Evolutionary conservation across 2,888 invertebrate species (phyloP), one percentile per base, ranked within the genome.

Genomic region (Himalopsyche kuldschensis): DNA sequence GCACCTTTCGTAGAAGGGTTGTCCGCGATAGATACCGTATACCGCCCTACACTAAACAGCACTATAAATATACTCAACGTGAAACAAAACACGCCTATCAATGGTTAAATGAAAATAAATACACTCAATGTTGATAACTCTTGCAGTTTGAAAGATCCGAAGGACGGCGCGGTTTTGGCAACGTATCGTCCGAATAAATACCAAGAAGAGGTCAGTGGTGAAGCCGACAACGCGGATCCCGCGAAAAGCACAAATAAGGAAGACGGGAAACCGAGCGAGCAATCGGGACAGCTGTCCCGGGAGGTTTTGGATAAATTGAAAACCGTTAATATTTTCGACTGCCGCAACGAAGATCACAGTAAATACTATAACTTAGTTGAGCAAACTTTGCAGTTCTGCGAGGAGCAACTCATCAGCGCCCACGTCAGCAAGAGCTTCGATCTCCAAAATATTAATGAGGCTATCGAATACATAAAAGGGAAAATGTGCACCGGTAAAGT

Each of bases 401-500:
- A 93, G 85, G 93, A 94, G 86, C 93, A 92, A 30, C 89, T 94
- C n/a, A 92, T 95, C 82, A 90, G 89, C 20, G 94, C 95, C 1
- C 90, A 92, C 86, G 89, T 92, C 76, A 93, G 93, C 48, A 90
- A 92, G 81, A 90, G 89, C 79, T 93, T 92, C 87, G 89, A 91
- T 41, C 89, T 95, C 77, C 89, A 92, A 46, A 89, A 94, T 87
- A 90, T 94, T 10, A 94, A 94, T 88, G 91, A 94, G 84, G 95
- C 94, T 0, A 89, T 94, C 30, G 89, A 92, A 87, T 92, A 90
- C 87, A 90, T 94, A 78, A 89, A 91, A 82, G 91, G 92, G 35
- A 91, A 92, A 87, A 93, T 93, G 88, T 91, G 92, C 84, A 92
- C 93, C 77, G 94, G 94, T 82, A 95, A 95, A 90, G 93, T 94